These are phyloP conservation scores for Gastrophysa polygoni DNA, from an alignment of 2,888 invertebrate species.

Conservation along the genomic window DNA sequence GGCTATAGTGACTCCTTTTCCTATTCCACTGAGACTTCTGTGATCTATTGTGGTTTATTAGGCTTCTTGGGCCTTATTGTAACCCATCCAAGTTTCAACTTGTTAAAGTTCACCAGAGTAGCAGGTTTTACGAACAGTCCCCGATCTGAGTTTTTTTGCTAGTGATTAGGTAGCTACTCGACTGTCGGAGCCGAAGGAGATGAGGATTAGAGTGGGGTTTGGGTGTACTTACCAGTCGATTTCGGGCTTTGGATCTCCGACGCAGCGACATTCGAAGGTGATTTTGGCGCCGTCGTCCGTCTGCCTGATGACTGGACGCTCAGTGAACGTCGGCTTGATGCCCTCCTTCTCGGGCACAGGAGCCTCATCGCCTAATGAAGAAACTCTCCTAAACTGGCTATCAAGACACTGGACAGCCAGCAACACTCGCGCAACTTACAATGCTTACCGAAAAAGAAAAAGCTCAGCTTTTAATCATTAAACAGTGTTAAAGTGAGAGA, in stretches of 20 bases:
- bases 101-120: no score
- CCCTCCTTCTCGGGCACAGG: conserved; percentile 91
- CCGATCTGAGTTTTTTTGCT: no score
- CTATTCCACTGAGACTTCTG: no score
- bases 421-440: conserved; percentile 58
- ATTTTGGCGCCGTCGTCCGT: conserved; percentile 93
- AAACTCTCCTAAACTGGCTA: conserved; percentile 58
- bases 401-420: conserved; percentile 55
- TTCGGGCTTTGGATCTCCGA: conserved; percentile 94
- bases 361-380: conserved; percentile 87
- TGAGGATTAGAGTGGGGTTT: no score
- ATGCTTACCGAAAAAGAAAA: conserved; percentile 54
- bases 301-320: conserved; percentile 96
- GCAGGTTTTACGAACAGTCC: no score
- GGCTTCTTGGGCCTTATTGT: no score
- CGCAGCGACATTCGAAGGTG: conserved; percentile 96
- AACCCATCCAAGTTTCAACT: no score
- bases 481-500: conserved; percentile 51
- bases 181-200: no score
- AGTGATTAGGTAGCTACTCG: no score
- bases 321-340: conserved; percentile 97
- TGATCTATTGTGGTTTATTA: no score
- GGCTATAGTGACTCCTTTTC: no score
- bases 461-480: conserved; percentile 60
- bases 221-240: conserved; percentile 81